phyloP scores from a whole-genome alignment of 2,113 vertebrate species.

The Hylia prasina region DNA sequence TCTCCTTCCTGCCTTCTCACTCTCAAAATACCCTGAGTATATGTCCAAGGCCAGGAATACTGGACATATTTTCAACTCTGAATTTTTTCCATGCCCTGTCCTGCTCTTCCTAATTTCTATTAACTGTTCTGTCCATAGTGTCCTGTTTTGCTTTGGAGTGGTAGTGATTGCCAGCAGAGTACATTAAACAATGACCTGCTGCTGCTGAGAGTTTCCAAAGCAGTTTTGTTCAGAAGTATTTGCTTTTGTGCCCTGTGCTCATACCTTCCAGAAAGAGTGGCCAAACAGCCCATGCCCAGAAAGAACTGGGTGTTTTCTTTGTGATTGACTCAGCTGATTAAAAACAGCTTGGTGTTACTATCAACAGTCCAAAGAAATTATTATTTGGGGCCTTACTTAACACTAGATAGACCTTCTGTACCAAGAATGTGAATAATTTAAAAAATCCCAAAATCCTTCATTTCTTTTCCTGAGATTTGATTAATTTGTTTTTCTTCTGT shows the following conservation, averaged over 20 bases:
- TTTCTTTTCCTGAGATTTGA: constrained; percentile 15
- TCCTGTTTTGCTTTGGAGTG: not conserved
- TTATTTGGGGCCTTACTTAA: not conserved
- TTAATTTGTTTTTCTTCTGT: constrained; percentile 42
- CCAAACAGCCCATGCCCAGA: not conserved
- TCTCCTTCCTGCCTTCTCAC: not conserved
- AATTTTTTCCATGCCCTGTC: not conserved
- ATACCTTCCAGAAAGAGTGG: not conserved
- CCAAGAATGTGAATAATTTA: not conserved
- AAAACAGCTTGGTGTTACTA: not conserved
- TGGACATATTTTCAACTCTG: not conserved
- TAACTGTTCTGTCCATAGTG: not conserved
- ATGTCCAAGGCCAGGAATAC: not conserved
- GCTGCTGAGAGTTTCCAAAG: not conserved
- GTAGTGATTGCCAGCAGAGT: not conserved
- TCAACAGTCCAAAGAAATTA: not conserved
- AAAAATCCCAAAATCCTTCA: not conserved
- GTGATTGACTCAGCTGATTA: not conserved
- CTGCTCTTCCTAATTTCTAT: not conserved
- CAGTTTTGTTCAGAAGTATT: not conserved
- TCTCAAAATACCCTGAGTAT: not conserved
- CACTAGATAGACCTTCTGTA: not conserved
- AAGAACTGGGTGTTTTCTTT: not conserved
- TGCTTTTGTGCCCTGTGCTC: not conserved
- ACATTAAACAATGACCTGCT: not conserved